These are phyloP conservation scores for Dolichallabes microphthalmus DNA, from an alignment of 2,113 vertebrate genomes.

Conservation along the genomic window DNA sequence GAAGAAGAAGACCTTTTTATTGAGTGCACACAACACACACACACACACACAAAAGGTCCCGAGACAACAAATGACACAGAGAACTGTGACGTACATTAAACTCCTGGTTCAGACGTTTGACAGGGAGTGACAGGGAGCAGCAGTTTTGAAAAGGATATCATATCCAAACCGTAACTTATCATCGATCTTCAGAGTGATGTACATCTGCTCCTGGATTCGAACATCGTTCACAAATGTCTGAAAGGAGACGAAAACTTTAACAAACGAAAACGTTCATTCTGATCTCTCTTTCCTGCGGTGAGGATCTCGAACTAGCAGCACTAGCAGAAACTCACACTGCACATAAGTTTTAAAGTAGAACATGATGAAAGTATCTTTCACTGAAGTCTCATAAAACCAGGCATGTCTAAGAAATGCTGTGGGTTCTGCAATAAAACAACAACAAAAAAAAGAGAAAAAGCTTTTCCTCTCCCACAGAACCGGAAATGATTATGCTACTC, in stretches of 20 bases:
- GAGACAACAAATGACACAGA: conserved; percentile 14
- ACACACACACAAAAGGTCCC: conserved; percentile 13
- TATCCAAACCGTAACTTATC: conserved; percentile 98
- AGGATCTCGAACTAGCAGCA: not conserved
- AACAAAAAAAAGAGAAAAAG: not conserved
- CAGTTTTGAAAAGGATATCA: conserved; percentile 88
- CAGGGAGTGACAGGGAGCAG: not conserved
- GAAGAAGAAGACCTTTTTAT: conserved; percentile 53
- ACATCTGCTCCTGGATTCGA: conserved; percentile 96
- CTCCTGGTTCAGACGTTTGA: not conserved
- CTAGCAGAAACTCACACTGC: not conserved
- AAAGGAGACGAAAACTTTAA: conserved; percentile 47
- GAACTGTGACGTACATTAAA: not conserved
- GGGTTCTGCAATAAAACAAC: not conserved
- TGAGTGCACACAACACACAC: conserved; percentile 16
- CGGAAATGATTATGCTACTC: not conserved
- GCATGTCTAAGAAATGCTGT: conserved; percentile 9
- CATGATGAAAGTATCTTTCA: conserved; percentile 18
- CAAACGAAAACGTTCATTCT: not conserved
- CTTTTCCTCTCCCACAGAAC: not conserved
- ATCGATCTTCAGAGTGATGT: conserved; percentile 93
- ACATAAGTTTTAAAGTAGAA: not conserved
- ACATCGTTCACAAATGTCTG: conserved; percentile 98
- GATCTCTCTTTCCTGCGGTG: not conserved
- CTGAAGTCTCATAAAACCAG: conserved; percentile 14